Percentiles rank a stretch among this genome's conserved stretches.
These are phyloP conservation scores for Tachina lurida DNA, from an alignment of 2,888 invertebrate species.

Conservation along the genomic window DNA sequence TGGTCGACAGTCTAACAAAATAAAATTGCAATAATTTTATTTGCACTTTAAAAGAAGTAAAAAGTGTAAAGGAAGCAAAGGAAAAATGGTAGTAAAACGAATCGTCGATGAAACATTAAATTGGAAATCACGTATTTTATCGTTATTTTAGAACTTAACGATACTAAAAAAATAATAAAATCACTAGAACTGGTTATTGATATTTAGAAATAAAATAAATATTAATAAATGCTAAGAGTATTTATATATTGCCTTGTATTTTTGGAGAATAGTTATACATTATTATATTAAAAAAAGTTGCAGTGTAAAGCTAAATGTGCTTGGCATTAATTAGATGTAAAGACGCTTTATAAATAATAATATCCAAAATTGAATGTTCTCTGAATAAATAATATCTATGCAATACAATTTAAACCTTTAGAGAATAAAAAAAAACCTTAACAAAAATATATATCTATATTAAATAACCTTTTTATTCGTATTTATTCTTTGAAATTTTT, in stretches of 20 bases:
- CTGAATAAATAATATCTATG: background rate
- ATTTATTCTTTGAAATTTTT: background rate
- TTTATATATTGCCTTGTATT: too few species aligned
- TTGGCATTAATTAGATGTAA: too few species aligned
- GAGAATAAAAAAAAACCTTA: background rate
- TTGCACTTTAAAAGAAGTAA: conserved; percentile 14
- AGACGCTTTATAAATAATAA: too few species aligned
- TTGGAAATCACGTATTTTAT: conserved; percentile 48
- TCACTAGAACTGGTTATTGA: background rate
- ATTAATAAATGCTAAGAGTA: too few species aligned
- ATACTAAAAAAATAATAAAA: background rate
- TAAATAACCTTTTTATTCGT: background rate
- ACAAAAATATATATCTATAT: background rate
- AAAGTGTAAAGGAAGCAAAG: background rate
- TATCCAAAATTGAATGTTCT: too few species aligned
- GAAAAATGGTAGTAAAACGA: background rate
- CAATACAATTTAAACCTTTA: background rate
- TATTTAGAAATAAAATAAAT: too few species aligned
- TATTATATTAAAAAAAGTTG: too few species aligned
- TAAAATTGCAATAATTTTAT: conserved; percentile 4
- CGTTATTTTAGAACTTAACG: background rate
- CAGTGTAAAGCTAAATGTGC: too few species aligned
- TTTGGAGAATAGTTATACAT: too few species aligned
- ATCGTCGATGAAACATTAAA: conserved; percentile 26
- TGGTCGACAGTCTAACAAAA: conserved; percentile 43